These are phyloP conservation scores for Hyaena hyaena DNA, from an alignment of 2,113 vertebrate genomes.

Conservation along the genomic window DNA sequence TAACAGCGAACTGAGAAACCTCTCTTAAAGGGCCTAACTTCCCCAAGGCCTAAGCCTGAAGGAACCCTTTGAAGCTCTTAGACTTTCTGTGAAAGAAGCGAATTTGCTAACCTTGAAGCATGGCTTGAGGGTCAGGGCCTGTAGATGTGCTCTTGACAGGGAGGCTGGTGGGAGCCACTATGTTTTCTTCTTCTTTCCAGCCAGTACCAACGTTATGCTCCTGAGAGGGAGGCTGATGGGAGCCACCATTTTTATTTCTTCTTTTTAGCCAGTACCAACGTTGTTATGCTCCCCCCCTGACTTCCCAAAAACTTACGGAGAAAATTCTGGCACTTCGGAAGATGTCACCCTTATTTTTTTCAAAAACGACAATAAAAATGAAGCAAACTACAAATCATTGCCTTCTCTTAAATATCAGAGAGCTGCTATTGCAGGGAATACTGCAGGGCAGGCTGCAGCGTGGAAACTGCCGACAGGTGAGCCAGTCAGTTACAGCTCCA, in stretches of 20 bases:
- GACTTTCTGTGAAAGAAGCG: neutral
- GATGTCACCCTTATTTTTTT: too few relatives aligned
- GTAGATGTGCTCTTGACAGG: fast-evolving
- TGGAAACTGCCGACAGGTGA: neutral
- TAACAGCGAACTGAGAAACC: neutral
- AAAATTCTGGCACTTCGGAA: neutral
- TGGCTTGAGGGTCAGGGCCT: neutral
- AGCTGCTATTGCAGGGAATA: neutral
- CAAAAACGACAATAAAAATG: neutral
- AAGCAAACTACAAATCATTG: neutral
- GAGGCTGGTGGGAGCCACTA: too few relatives aligned
- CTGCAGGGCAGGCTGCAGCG: too few relatives aligned
- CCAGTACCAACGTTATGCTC: too few relatives aligned
- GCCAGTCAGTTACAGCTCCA: too few relatives aligned
- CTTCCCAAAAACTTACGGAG: neutral
- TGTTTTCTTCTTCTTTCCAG: neutral
- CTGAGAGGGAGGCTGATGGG: too few relatives aligned
- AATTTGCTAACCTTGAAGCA: neutral
- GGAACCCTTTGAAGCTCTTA: neutral
- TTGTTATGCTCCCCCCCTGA: neutral
- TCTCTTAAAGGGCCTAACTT: neutral
- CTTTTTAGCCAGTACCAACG: too few relatives aligned
- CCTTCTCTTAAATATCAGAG: neutral
- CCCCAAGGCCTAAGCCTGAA: neutral
- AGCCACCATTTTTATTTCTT: neutral